phyloP scores from a whole-genome alignment of 2,888 invertebrate species.

The Andrena haemorrhoa region DNA sequence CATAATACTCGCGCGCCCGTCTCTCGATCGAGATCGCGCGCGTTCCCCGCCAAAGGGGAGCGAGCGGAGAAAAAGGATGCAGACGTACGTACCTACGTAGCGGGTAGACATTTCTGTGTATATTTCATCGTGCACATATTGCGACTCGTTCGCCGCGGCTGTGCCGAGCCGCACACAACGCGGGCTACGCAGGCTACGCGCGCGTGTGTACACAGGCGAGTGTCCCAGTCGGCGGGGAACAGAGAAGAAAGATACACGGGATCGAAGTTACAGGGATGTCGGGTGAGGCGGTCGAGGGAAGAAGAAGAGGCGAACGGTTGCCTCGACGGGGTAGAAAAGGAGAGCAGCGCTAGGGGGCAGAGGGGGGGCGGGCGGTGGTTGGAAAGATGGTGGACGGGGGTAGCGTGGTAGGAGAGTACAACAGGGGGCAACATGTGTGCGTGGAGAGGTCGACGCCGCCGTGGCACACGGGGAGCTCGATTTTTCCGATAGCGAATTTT shows the following conservation, averaged over 20 bases:
- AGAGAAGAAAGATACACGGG: constrained; percentile 50
- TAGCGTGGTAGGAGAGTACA: constrained; percentile 13
- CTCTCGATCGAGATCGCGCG: constrained; percentile 17
- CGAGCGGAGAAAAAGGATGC: constrained; percentile 53
- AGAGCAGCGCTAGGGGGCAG: constrained; percentile 18
- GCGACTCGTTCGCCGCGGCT: constrained; percentile 70
- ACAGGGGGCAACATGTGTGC: constrained; percentile 48
- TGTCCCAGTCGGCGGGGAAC: constrained; percentile 8
- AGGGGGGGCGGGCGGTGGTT: neutral
- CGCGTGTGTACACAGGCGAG: constrained; percentile 24
- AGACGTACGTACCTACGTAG: constrained; percentile 39
- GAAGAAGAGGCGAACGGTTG: constrained; percentile 11
- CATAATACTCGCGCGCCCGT: constrained; percentile 29
- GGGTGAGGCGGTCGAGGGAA: constrained; percentile 47
- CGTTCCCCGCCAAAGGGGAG: neutral
- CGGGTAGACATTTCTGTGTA: constrained; percentile 72
- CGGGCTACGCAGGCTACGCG: constrained; percentile 36
- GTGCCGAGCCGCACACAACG: constrained; percentile 67
- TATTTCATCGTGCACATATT: constrained; percentile 75
- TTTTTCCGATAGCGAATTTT: constrained; percentile 83
- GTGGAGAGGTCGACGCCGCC: constrained; percentile 64
- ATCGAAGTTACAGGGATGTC: constrained; percentile 62
- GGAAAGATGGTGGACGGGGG: neutral
- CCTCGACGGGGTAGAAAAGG: neutral
- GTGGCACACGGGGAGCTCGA: constrained; percentile 76